Percentiles rank a stretch among this genome's conserved stretches.
phyloP scores from a whole-genome alignment of 2,888 invertebrate genomes.

The Criorhina ranunculi region DNA sequence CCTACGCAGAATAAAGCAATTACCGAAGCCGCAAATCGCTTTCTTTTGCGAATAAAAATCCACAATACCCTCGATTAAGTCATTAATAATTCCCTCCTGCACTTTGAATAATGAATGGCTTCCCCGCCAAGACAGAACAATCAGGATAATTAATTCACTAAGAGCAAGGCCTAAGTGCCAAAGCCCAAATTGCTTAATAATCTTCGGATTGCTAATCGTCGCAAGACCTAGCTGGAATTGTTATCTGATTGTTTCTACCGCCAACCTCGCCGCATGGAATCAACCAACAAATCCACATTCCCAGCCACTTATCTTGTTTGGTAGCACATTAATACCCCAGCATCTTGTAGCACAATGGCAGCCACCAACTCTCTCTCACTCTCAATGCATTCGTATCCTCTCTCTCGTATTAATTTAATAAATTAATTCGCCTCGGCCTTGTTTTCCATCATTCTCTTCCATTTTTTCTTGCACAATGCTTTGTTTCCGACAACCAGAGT shows the following conservation, averaged over 20 bases:
- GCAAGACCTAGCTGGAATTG: constrained; percentile 16
- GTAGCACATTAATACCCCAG: constrained; percentile 58
- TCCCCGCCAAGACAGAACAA: constrained; percentile 38
- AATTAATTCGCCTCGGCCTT: constrained; percentile 68
- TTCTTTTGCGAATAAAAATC: constrained; percentile 33
- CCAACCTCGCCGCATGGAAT: constrained; percentile 11
- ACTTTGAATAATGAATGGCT: constrained; percentile 62
- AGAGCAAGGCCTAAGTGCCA: constrained; percentile 53
- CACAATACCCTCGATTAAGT: constrained; percentile 50
- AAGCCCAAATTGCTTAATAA: constrained; percentile 67
- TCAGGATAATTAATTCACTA: constrained; percentile 66
- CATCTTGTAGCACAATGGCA: constrained; percentile 32
- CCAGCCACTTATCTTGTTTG: constrained; percentile 60
- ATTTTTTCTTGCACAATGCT: constrained; percentile 35
- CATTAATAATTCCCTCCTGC: constrained; percentile 67
- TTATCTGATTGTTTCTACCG: constrained; percentile 3
- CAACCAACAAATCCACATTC: constrained; percentile 48
- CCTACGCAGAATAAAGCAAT: constrained; percentile 28
- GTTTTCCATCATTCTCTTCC: constrained; percentile 20
- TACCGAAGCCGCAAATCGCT: constrained; percentile 29
- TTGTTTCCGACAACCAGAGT: constrained; percentile 57
- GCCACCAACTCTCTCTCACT: background rate
- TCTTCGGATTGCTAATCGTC: constrained; percentile 58
- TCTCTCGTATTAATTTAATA: constrained; percentile 64
- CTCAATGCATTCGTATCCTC: constrained; percentile 22